These are phyloP conservation scores for Dunckerocampus dactyliophorus DNA, from an alignment of 2,113 vertebrate species.

Conservation along the genomic window DNA sequence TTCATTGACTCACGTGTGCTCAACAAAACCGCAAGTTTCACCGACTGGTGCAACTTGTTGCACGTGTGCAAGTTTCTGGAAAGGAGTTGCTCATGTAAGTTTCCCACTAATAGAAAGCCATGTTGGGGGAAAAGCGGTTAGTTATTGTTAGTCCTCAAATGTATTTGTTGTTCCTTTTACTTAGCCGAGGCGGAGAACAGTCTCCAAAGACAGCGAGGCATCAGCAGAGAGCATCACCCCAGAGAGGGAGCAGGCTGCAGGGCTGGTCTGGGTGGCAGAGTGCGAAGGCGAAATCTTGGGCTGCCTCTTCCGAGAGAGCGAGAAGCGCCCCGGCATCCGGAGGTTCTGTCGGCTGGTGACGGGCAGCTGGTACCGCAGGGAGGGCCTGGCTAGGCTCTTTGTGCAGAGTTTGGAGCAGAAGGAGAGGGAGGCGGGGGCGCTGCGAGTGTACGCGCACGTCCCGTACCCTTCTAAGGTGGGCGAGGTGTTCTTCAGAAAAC, in stretches of 20 bases:
- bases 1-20: too few relatives aligned
- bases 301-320: slow-evolving; percentile 72
- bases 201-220: slow-evolving; percentile 45
- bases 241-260: slow-evolving; percentile 66
- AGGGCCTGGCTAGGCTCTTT: slow-evolving; percentile 75
- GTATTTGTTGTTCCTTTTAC: neutral
- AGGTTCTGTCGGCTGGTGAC: slow-evolving; percentile 79
- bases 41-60: too few relatives aligned
- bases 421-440: slow-evolving; percentile 62
- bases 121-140: too few relatives aligned
- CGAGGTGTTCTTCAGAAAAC: slow-evolving; percentile 72
- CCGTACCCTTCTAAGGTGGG: slow-evolving; percentile 72
- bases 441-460: slow-evolving; percentile 64
- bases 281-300: slow-evolving; percentile 77
- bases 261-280: slow-evolving; percentile 81
- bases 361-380: slow-evolving; percentile 76
- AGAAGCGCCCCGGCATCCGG: slow-evolving; percentile 35
- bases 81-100: too few relatives aligned
- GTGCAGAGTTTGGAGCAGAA: slow-evolving; percentile 74
- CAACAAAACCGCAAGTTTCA: too few relatives aligned
- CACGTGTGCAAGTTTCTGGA: too few relatives aligned
- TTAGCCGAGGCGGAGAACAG: slow-evolving; percentile 42
- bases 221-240: slow-evolving; percentile 56
- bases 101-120: too few relatives aligned
- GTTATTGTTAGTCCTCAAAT: too few relatives aligned